Conservation (phyloP, 2,113 vertebrate species). For the Pollachius pollachius region DNA sequence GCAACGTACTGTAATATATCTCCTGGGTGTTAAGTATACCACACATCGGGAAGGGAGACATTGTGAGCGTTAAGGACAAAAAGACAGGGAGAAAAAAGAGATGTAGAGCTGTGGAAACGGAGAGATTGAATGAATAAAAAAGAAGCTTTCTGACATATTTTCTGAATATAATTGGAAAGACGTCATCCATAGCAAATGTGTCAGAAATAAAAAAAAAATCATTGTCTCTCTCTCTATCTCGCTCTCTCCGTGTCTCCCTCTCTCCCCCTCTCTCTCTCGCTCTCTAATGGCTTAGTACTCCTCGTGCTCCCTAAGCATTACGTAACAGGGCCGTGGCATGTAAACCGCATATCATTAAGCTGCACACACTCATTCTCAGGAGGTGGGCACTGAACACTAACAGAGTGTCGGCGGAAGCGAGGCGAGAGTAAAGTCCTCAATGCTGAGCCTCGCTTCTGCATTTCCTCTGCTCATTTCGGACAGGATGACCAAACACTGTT, state of each 20-base stretch:
- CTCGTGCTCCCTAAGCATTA: conserved; percentile 39
- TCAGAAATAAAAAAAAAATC: conserved; percentile 6
- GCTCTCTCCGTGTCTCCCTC: conserved; percentile 5
- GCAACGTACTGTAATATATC: too few relatives aligned
- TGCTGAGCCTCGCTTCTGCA: too few relatives aligned
- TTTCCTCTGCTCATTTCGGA: too few relatives aligned
- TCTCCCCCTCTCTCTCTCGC: conserved; percentile 5
- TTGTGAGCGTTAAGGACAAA: too few relatives aligned
- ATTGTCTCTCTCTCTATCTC: conserved; percentile 1
- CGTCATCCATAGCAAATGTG: conserved; percentile 14
- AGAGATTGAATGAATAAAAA: too few relatives aligned
- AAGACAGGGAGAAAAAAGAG: too few relatives aligned
- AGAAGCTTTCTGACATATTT: too few relatives aligned
- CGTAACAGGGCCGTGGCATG: conserved; percentile 38
- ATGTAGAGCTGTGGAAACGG: too few relatives aligned
- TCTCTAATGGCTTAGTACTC: conserved; percentile 14
- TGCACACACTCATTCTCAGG: conserved; percentile 30
- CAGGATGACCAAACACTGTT: too few relatives aligned
- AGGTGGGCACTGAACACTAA: conserved; percentile 19
- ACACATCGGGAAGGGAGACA: too few relatives aligned
- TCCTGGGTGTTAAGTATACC: too few relatives aligned
- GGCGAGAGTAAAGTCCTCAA: not conserved
- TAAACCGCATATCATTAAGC: conserved; percentile 45
- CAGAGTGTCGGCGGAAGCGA: not conserved
- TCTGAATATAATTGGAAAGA: conserved; percentile 17